Base-by-base conservation (phyloP, 2,888 invertebrate genomes). In the Heliconius charithonia region DNA sequence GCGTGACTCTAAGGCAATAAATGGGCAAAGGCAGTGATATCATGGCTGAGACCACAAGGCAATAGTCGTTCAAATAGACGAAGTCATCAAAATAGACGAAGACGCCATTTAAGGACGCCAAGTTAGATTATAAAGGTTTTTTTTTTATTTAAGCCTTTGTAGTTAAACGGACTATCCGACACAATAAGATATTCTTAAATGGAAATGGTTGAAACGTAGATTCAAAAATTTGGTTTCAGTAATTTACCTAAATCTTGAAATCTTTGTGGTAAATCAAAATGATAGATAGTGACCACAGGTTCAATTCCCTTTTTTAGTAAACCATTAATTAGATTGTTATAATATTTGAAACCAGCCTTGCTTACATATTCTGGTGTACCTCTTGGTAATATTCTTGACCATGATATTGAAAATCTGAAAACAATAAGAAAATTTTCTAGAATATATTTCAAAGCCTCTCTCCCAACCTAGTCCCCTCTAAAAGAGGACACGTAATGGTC, bases 401-500 rank as follows among this genome's bases (percentile, higher is more conserved):
- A 51, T 29, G 66, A 73, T 73, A 67, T 41, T 59, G 77, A 73
- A 59, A 74, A 74, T 62, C 73, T 74, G 71, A 13, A 72, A 51
- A 51, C 0, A 19, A 19, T 7, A 56, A 12, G 6, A 29, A n/a
- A 29, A 29, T 25, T 12, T 27, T 59, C 12, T 22, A n/a, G 27
- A 59, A 59, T 32, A 62, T 71, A 71, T 51, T 51, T 0, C 9
- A 45, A 29, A 13, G 19, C 19, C 19, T 0, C 19, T 13, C 19
- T 51, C 19, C 19, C 19, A 19, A 51, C 19, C 19, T 19, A 51
- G 51, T 51, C 19, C 2, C 7, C 6, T 51, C 51, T 51, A 3
- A 51, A 19, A 7, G 19, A 2, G 51, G 13, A 12, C 41, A 41
- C 41, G 41, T 41, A 41, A 13, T 16, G 45, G 0, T 45, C 45